These are phyloP conservation scores for Kryptolebias ocellatus DNA, from an alignment of 2,797 vertebrate genomes.

Conservation along the genomic window DNA sequence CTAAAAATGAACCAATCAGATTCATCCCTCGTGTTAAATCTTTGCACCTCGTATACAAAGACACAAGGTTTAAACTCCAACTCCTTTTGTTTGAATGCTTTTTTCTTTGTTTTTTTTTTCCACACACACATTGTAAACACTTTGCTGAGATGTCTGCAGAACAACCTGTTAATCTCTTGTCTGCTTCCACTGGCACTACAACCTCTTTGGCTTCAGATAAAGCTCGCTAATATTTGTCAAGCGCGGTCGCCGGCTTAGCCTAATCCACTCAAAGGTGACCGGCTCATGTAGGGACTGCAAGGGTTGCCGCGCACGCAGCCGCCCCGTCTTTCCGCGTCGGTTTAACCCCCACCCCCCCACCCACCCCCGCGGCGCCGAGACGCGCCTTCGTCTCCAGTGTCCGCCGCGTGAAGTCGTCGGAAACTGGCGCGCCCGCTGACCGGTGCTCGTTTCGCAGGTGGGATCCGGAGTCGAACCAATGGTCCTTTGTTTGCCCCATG, in stretches of 20 bases:
- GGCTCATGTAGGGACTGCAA: slow-evolving; percentile 47
- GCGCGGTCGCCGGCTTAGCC: slow-evolving; percentile 59
- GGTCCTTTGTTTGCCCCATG: slow-evolving; percentile 83
- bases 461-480: slow-evolving; percentile 84
- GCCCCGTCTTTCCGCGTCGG: not conserved
- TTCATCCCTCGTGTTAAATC: no score
- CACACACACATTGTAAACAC: not conserved
- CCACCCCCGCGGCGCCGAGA: no score
- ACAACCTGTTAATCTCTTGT: slow-evolving; percentile 3
- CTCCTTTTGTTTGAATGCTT: not conserved
- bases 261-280: slow-evolving; percentile 69
- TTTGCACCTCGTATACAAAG: no score
- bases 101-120: not conserved
- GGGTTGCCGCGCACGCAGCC: slow-evolving; percentile 18
- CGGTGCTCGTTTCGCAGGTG: slow-evolving; percentile 73
- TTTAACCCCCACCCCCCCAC: no score
- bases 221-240: slow-evolving; percentile 61
- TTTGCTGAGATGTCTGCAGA: not conserved
- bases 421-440: not conserved
- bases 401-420: not conserved
- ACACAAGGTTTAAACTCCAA: no score
- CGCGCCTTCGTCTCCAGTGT: not conserved
- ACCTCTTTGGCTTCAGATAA: slow-evolving; percentile 49
- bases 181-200: slow-evolving; percentile 15
- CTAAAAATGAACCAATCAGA: no score